phyloP scores from a whole-genome alignment of 2,113 vertebrate genomes.

The Copsychus sechellarum region DNA sequence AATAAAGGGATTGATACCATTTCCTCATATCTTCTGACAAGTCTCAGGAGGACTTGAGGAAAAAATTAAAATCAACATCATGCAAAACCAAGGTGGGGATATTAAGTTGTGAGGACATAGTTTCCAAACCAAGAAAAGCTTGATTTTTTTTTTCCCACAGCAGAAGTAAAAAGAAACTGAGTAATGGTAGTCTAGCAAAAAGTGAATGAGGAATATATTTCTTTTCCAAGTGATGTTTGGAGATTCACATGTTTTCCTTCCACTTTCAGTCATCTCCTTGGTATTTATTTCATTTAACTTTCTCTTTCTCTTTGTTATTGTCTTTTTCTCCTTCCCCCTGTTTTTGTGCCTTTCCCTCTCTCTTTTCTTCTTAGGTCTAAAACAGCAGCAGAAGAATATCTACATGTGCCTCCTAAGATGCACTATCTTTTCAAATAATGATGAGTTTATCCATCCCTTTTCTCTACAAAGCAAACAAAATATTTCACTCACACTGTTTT shows the following conservation, averaged over 20 bases:
- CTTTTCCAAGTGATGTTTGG: neutral
- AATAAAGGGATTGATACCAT: neutral
- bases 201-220: neutral
- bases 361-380: constrained; percentile 59
- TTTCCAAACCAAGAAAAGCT: neutral
- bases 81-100: neutral
- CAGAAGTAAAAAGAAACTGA: neutral
- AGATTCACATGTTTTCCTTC: neutral
- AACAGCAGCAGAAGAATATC: constrained; percentile 35
- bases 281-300: constrained; percentile 39
- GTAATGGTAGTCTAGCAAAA: neutral
- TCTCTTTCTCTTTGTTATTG: constrained; percentile 59
- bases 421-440: neutral
- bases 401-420: constrained; percentile 36
- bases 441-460: neutral
- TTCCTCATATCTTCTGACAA: neutral
- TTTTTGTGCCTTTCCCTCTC: constrained; percentile 32
- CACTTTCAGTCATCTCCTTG: neutral
- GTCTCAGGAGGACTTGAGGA: neutral
- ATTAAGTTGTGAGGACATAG: neutral
- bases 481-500: neutral
- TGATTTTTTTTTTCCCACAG: neutral
- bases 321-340: neutral
- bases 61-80: neutral
- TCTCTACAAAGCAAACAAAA: neutral